phyloP scores from a whole-genome alignment of 2,113 vertebrate genomes.

The Saccopteryx leptura region DNA sequence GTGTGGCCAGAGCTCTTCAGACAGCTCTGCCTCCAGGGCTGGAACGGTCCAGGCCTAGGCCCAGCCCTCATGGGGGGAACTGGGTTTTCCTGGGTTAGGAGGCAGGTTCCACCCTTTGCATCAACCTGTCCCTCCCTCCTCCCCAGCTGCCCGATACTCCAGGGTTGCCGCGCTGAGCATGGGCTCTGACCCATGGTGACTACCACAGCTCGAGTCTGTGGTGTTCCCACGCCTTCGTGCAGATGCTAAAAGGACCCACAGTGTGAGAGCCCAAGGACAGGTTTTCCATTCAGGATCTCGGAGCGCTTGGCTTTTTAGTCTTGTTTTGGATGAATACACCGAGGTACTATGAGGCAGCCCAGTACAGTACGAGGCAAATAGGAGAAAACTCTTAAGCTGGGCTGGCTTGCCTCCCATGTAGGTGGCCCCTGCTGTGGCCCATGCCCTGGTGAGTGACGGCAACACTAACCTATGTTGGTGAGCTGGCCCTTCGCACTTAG shows the following conservation, averaged over 20 bases:
- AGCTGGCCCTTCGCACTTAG: constrained; percentile 92
- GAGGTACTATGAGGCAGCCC: neutral
- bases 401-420: neutral
- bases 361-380: neutral
- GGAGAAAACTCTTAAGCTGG: neutral
- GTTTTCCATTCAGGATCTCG: neutral
- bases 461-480: constrained; percentile 91
- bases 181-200: neutral
- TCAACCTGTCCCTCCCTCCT: neutral
- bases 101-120: neutral
- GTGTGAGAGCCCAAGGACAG: neutral
- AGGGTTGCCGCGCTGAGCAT: fast-evolving
- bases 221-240: neutral
- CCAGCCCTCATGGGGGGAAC: neutral
- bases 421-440: neutral
- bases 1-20: neutral
- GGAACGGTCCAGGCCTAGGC: neutral
- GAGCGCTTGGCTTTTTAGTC: neutral
- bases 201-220: fast-evolving
- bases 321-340: neutral
- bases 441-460: neutral
- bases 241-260: neutral
- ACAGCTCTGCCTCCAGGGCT: neutral
- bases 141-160: fast-evolving
- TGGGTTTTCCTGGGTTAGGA: neutral